These are phyloP conservation scores for Syrista parreyssii DNA, from an alignment of 2,888 invertebrate species.

Conservation along the genomic window DNA sequence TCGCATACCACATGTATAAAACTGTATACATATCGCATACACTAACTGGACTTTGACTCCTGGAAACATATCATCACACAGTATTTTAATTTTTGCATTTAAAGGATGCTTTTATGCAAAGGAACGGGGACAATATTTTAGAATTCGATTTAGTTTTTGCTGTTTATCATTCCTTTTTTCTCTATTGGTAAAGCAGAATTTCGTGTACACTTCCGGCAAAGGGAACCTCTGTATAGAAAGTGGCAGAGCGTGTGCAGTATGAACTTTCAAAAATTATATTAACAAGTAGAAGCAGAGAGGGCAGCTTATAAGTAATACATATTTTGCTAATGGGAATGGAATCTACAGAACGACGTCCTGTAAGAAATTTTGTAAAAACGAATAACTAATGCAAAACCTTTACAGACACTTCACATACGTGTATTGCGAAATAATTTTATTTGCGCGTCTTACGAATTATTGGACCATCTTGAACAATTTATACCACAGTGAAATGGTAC, in stretches of 20 bases:
- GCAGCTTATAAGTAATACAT: not conserved
- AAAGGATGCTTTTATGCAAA: slow-evolving; percentile 8
- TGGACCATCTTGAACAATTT: not conserved
- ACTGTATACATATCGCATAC: slow-evolving; percentile 49
- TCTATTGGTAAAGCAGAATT: not conserved
- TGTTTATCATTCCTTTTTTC: slow-evolving; percentile 18
- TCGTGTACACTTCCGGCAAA: not conserved
- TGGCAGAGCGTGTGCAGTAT: not conserved
- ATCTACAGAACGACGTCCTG: not conserved
- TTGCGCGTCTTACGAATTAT: not conserved
- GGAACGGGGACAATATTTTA: slow-evolving; percentile 10
- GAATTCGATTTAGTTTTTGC: slow-evolving; percentile 23
- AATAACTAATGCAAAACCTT: not conserved
- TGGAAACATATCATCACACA: slow-evolving; percentile 55
- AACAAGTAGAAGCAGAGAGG: not conserved
- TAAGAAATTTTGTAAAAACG: not conserved
- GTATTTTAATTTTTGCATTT: slow-evolving; percentile 18
- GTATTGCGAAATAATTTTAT: not conserved
- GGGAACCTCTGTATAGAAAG: not conserved
- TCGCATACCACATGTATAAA: slow-evolving; percentile 49
- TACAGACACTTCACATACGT: not conserved
- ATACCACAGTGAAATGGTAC: too few relatives aligned
- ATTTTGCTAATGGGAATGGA: not conserved
- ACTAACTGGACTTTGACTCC: slow-evolving; percentile 56
- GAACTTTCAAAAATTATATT: not conserved